These are phyloP conservation scores for Bactericera cockerelli DNA, from an alignment of 1,140 invertebrate genomes.

Conservation along the genomic window DNA sequence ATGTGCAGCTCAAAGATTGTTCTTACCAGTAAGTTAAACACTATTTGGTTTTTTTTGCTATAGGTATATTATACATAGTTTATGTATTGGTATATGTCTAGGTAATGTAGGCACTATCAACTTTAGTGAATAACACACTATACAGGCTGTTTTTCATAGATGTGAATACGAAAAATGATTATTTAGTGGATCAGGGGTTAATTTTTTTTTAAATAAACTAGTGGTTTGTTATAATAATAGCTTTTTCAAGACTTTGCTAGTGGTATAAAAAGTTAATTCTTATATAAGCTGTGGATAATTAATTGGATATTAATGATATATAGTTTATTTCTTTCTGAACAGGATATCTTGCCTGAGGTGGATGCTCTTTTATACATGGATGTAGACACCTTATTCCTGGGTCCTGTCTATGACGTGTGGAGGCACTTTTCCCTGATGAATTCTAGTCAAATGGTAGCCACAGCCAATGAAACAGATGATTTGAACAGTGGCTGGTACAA, in stretches of 20 bases:
- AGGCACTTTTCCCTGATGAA: slow-evolving; percentile 69
- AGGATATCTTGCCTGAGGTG: slow-evolving; percentile 59
- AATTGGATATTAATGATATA: background rate
- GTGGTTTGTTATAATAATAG: too few species aligned
- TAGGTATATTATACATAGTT: too few species aligned
- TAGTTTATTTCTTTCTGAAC: slow-evolving; percentile 28
- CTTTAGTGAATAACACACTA: background rate
- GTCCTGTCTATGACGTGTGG: slow-evolving; percentile 69
- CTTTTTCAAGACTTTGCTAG: too few species aligned
- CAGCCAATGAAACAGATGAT: slow-evolving; percentile 82
- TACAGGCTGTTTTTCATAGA: background rate
- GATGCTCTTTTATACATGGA: slow-evolving; percentile 87
- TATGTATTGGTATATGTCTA: background rate
- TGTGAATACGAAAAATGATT: background rate
- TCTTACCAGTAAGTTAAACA: slow-evolving; percentile 70
- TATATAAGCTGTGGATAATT: too few species aligned
- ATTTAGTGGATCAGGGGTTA: background rate
- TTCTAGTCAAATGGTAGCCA: slow-evolving; percentile 65
- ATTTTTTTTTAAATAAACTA: too few species aligned
- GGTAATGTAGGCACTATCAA: background rate
- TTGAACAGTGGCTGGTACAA: slow-evolving; percentile 89
- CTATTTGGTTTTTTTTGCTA: too few species aligned
- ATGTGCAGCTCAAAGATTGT: slow-evolving; percentile 80
- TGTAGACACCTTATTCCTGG: slow-evolving; percentile 77
- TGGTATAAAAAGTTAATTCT: too few species aligned